Percentiles rank a stretch among this genome's conserved stretches.
Conservation (phyloP, 1,140 invertebrate genomes). For the Oppia nitens region DNA sequence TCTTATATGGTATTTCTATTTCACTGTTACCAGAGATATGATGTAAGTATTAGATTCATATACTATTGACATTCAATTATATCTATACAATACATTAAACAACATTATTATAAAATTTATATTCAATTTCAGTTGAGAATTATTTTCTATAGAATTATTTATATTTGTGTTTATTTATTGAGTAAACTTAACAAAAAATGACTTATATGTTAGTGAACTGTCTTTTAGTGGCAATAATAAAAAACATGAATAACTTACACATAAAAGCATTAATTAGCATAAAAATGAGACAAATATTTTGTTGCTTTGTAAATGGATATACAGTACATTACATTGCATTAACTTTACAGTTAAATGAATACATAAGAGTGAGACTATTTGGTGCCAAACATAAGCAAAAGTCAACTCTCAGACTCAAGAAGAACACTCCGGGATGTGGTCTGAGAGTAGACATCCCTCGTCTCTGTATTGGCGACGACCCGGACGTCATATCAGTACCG, state of each 20-base stretch:
- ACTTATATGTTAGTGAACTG: not conserved
- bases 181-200: too few relatives aligned
- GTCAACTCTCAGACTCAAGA: not conserved
- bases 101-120: not conserved
- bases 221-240: not conserved
- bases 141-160: too few relatives aligned
- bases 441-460: not conserved
- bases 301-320: not conserved
- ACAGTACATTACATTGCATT: not conserved
- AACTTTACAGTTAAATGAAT: not conserved
- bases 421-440: not conserved
- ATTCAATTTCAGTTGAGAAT: too few relatives aligned
- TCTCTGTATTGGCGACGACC: not conserved
- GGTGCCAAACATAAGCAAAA: not conserved
- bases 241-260: not conserved
- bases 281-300: not conserved
- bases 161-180: too few relatives aligned
- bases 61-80: not conserved
- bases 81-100: not conserved
- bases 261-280: not conserved
- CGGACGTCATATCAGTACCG: not conserved
- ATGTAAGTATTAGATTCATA: constrained; percentile 11
- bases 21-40: constrained; percentile 15
- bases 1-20: constrained; percentile 15
- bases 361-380: not conserved